phyloP scores from a whole-genome alignment of 2,888 invertebrate genomes.

The Vanessa cardui region DNA sequence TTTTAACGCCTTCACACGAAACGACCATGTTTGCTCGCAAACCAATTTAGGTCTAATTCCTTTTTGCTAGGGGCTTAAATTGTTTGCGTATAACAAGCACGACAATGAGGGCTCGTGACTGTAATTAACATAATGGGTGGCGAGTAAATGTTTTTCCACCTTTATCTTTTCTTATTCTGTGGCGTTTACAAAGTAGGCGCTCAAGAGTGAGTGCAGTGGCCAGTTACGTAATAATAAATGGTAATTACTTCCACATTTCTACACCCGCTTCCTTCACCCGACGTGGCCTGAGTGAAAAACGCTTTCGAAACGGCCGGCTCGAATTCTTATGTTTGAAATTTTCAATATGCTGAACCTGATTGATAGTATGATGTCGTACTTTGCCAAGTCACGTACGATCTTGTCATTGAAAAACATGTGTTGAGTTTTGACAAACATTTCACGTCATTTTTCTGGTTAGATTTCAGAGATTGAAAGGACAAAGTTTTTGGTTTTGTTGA shows the following conservation, averaged over 20 bases:
- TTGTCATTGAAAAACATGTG: too few relatives aligned
- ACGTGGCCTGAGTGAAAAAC: conserved; percentile 24
- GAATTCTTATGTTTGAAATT: conserved; percentile 1
- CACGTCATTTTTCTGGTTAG: too few relatives aligned
- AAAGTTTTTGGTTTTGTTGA: too few relatives aligned
- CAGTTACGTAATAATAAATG: conserved; percentile 44
- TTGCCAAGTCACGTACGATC: too few relatives aligned
- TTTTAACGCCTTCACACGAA: conserved; percentile 40
- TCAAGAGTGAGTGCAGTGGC: conserved; percentile 36
- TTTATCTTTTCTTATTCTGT: conserved; percentile 55
- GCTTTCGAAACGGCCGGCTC: background rate
- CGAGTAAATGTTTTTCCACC: conserved; percentile 58
- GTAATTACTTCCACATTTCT: conserved; percentile 40
- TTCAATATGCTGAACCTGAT: background rate
- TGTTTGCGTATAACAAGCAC: conserved; percentile 38
- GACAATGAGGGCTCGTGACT: conserved; percentile 42
- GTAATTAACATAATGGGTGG: conserved; percentile 63
- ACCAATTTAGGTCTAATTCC: conserved; percentile 36
- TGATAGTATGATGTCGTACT: background rate
- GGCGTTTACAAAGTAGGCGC: conserved; percentile 52
- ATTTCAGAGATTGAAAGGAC: too few relatives aligned
- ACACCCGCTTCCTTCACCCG: conserved; percentile 27
- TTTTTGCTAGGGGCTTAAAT: conserved; percentile 38
- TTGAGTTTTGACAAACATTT: background rate
- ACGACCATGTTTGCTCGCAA: conserved; percentile 32